Percentiles rank a stretch among this genome's conserved stretches.
Conservation (phyloP, 2,888 invertebrate species). For the Galerucella calmariensis region DNA sequence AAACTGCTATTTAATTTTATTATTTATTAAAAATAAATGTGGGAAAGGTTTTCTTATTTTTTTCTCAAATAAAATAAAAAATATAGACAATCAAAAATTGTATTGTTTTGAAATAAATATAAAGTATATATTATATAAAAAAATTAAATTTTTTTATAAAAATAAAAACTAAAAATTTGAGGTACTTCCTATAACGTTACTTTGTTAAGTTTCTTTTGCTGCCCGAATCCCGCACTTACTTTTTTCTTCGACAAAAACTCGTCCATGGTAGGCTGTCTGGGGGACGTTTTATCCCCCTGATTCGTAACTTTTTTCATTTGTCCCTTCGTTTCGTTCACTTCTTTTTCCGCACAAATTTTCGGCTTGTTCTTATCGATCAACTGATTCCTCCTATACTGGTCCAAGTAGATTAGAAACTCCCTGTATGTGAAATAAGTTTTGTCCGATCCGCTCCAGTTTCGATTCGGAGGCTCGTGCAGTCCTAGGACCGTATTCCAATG, state of each 20-base stretch:
- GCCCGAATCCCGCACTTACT: constrained; percentile 56
- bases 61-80: neutral
- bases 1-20: too few relatives aligned
- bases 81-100: neutral
- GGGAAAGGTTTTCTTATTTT: neutral
- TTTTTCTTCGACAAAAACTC: constrained; percentile 67
- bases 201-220: constrained; percentile 52
- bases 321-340: neutral
- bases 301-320: constrained; percentile 18
- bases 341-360: constrained; percentile 20
- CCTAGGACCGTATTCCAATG: constrained; percentile 78
- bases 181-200: constrained; percentile 46
- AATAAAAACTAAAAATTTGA: constrained; percentile 26
- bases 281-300: constrained; percentile 63
- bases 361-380: constrained; percentile 59
- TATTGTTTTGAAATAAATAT: constrained; percentile 16
- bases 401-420: constrained; percentile 75
- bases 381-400: constrained; percentile 70
- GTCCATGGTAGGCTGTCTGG: constrained; percentile 67
- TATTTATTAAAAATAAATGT: too few relatives aligned
- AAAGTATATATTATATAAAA: neutral
- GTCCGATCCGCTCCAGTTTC: constrained; percentile 78
- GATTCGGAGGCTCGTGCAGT: constrained; percentile 75
- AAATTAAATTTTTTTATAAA: constrained; percentile 16
- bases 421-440: constrained; percentile 78